Percentiles rank a stretch among this genome's conserved stretches.
Conservation (phyloP, 2,113 vertebrate species). For the Parus major region DNA sequence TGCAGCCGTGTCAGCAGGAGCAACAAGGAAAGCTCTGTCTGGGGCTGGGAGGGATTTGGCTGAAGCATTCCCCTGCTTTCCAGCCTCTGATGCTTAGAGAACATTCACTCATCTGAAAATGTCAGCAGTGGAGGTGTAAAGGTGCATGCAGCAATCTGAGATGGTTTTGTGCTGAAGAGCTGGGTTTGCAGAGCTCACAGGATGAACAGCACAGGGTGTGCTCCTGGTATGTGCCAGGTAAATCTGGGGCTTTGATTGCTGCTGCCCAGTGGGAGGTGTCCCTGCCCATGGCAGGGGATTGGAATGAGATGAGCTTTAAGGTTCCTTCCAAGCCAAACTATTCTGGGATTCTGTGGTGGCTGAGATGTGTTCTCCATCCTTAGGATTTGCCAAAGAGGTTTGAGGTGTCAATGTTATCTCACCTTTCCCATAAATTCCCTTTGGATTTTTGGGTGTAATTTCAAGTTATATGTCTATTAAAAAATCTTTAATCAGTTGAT, state of each 20-base stretch:
- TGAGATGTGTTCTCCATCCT: not conserved
- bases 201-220: accelerated
- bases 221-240: not conserved
- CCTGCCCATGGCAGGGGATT: not conserved
- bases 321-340: not conserved
- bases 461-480: accelerated
- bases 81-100: not conserved
- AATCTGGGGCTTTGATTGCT: not conserved
- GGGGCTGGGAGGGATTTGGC: not conserved
- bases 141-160: not conserved
- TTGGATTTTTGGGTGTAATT: not conserved
- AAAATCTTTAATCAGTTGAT: not conserved
- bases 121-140: not conserved
- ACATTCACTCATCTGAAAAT: not conserved
- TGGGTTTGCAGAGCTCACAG: not conserved
- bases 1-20: not conserved
- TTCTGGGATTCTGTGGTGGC: not conserved
- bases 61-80: not conserved
- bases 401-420: not conserved
- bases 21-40: slow-evolving; percentile 29
- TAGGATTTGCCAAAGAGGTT: not conserved
- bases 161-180: not conserved
- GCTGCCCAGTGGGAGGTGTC: not conserved
- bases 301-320: not conserved
- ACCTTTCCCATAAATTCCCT: not conserved